Evolutionary conservation across 2,113 vertebrate genomes (phyloP).

Genomic region (Anthoscopus minutus): DNA sequence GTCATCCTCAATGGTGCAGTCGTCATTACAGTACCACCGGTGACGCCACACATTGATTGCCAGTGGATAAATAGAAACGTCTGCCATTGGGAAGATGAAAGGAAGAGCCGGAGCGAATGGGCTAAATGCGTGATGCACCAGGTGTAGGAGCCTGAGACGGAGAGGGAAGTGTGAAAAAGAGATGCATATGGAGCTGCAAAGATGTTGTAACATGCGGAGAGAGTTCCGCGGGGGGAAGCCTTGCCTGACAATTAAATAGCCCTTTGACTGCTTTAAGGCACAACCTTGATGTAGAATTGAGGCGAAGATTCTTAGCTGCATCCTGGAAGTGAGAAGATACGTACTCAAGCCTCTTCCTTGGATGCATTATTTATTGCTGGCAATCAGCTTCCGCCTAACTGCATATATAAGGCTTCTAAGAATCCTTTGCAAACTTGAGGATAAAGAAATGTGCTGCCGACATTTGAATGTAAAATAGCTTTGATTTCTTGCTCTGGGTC

Average conservation of each 20-base stretch:
- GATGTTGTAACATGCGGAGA: constrained; percentile 45
- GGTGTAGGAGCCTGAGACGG: constrained; percentile 70
- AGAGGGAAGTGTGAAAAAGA: constrained; percentile 76
- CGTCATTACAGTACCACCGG: constrained; percentile 89
- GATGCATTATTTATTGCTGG: constrained; percentile 38
- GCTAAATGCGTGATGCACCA: constrained; percentile 74
- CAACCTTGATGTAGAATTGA: constrained; percentile 59
- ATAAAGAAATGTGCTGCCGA: neutral
- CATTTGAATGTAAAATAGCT: neutral
- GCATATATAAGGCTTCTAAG: constrained; percentile 6
- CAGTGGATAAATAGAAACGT: constrained; percentile 88
- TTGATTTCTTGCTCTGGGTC: neutral
- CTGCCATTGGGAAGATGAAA: constrained; percentile 78
- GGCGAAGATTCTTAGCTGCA: constrained; percentile 45
- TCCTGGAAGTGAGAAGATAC: constrained; percentile 56
- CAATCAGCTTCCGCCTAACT: constrained; percentile 19
- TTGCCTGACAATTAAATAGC: constrained; percentile 52
- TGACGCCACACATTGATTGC: constrained; percentile 95
- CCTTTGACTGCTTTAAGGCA: constrained; percentile 64
- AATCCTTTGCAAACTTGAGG: constrained; percentile 45
- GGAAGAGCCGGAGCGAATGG: constrained; percentile 75
- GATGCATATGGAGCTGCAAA: constrained; percentile 70
- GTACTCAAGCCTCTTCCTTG: constrained; percentile 10
- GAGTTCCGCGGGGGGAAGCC: constrained; percentile 60
- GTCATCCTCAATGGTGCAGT: constrained; percentile 94